Evolutionary conservation across 2,797 vertebrate genomes (phyloP), one percentile per base, ranked within the genome.

Genomic region (Gadopsis marmoratus): DNA sequence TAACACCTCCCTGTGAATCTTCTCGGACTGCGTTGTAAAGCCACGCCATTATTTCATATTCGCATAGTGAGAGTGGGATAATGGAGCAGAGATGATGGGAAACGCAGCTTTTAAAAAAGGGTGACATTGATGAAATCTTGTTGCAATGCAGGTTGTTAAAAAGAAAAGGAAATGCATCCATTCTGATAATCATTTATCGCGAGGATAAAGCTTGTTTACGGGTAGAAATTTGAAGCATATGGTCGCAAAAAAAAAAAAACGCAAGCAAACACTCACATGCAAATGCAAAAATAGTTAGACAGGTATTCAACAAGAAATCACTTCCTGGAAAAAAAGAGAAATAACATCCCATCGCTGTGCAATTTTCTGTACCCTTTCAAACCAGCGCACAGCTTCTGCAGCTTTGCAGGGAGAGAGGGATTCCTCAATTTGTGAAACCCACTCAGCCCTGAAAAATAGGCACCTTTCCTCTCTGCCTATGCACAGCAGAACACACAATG

Each of bases 391-490:
- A 64, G 6, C 62, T 79, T 65, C 72, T 65, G 70, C 71, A 74
- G 86, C 67, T 14, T 53, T 73, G 51, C 67, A 62, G 48, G 23
- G 16, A 45, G 47, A 75, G 74, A 85, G 77, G 78, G 73, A 81
- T 89, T 88, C 74, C 82, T 88, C 76, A 54, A 72, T 89, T 85
- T 85, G 81, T 76, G 61, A 81, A 83, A 86, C 33, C 76, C 80
- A 80, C 67, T 86, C 85, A 86, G 64, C 45, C 78, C 58, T 81
- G 76, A 87, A 83, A 74, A 89, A 84, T 65, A 81, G 84, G 70
- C 88, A 63, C 79, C 79, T 86, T 74, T 55, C 60, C 71, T 77
- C 47, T 55, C 76, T 73, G 60, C 23, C 67, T 73, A 7, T 75
- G 78, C 76, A 59, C 78, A 68, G 68, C 3, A 31, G 74, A 81